Evolutionary conservation across 2,797 vertebrate species (phyloP).

Genomic region (Gorsachius magnificus): DNA sequence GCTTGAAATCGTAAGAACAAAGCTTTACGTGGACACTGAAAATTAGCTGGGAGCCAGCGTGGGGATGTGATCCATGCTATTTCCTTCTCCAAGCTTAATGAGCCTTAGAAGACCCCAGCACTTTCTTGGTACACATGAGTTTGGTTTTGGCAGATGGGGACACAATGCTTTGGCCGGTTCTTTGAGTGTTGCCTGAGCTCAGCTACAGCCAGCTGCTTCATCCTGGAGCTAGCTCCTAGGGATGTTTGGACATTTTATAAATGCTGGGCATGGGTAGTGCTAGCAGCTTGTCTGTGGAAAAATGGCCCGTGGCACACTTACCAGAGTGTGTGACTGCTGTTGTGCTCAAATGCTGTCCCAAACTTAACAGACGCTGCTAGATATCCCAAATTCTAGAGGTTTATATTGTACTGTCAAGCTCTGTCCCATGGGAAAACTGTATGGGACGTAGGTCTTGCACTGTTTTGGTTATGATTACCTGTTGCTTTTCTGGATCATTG

Average conservation of each 20-base stretch:
- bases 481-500: not conserved
- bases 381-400: not conserved
- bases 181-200: not conserved
- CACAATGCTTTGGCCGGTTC: not conserved
- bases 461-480: not conserved
- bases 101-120: not conserved
- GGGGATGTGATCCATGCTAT: not conserved
- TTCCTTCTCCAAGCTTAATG: not conserved
- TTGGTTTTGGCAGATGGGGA: not conserved
- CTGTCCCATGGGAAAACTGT: not conserved
- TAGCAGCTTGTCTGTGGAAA: not conserved
- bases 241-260: not conserved
- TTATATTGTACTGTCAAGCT: not conserved
- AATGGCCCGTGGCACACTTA: rapidly evolving
- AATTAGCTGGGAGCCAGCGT: not conserved
- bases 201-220: not conserved
- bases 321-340: not conserved
- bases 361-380: not conserved
- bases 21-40: not conserved
- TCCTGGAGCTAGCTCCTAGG: not conserved
- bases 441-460: not conserved
- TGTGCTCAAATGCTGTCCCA: not conserved
- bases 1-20: slow-evolving; percentile 16
- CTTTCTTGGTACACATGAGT: not conserved
- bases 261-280: not conserved